These are phyloP conservation scores for Scaptomyza flava DNA, from an alignment of 2,888 invertebrate genomes.

Conservation along the genomic window DNA sequence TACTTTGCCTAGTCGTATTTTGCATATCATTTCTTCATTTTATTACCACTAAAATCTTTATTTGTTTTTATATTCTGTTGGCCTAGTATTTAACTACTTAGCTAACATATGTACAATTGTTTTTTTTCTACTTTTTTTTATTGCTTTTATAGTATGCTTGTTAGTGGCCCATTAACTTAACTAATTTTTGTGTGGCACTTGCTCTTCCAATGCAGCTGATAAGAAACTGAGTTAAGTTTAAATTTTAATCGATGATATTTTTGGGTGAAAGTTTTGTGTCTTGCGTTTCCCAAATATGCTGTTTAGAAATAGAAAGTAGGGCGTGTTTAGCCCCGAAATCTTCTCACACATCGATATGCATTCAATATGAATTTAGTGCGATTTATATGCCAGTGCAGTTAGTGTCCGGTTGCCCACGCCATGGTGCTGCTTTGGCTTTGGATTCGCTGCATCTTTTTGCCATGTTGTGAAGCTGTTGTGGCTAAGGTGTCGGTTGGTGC, in stretches of 20 bases:
- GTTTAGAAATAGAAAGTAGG: constrained; percentile 76
- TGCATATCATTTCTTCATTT: constrained; percentile 53
- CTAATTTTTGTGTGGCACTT: constrained; percentile 41
- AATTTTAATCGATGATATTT: constrained; percentile 69
- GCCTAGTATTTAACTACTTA: constrained; percentile 1
- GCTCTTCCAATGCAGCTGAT: constrained; percentile 47
- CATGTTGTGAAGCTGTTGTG: constrained; percentile 34
- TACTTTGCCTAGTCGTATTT: constrained; percentile 39
- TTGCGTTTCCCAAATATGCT: constrained; percentile 32
- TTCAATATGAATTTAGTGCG: constrained; percentile 43
- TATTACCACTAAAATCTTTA: constrained; percentile 64
- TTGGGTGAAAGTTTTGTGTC: constrained; percentile 67
- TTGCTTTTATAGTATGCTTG: constrained; percentile 49
- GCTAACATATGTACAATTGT: constrained; percentile 65
- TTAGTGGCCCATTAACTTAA: constrained; percentile 57
- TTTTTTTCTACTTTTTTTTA: constrained; percentile 36
- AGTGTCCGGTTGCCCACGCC: constrained; percentile 45
- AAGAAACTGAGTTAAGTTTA: constrained; percentile 54
- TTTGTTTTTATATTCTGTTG: constrained; percentile 41
- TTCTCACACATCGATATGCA: not conserved
- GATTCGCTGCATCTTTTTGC: constrained; percentile 40
- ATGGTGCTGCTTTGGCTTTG: constrained; percentile 13
- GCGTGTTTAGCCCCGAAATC: constrained; percentile 52
- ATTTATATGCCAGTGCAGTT: constrained; percentile 57
- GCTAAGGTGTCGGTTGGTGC: constrained; percentile 51